Evolutionary conservation across 2,113 vertebrate genomes (phyloP).

Genomic region (Tetrao urogallus): DNA sequence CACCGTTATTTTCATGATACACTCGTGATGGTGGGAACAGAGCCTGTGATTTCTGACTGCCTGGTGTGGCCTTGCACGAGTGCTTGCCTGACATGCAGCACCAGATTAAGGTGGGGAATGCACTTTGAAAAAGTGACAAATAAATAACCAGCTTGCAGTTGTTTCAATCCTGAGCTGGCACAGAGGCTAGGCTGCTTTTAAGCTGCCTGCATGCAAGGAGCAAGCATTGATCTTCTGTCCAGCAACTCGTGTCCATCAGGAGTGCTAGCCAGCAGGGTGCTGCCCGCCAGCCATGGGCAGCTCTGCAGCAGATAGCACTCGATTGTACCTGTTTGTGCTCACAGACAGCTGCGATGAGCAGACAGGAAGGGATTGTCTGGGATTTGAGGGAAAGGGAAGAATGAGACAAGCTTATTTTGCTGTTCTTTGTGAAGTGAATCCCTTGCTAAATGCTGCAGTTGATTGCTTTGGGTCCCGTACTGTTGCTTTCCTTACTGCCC

Average conservation of each 20-base stretch:
- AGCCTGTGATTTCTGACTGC: neutral
- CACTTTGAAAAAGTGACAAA: neutral
- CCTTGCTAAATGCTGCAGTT: neutral
- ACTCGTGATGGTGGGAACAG: accelerated
- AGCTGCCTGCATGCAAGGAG: neutral
- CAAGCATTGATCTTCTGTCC: conserved; percentile 30
- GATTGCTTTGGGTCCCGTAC: neutral
- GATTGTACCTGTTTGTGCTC: neutral
- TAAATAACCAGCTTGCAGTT: neutral
- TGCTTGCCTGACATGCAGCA: neutral
- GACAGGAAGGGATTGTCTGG: neutral
- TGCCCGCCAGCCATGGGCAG: neutral
- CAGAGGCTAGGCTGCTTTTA: neutral
- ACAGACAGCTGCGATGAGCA: neutral
- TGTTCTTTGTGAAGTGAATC: neutral
- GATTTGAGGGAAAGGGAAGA: neutral
- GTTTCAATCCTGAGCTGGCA: neutral
- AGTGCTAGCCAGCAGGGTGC: neutral
- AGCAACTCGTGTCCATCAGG: neutral
- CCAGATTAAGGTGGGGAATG: neutral
- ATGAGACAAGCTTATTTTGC: neutral
- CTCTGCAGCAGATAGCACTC: neutral
- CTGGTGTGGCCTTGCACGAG: neutral
- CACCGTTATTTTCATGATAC: neutral
- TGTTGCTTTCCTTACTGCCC: neutral